Evolutionary conservation across 2,797 vertebrate genomes (phyloP).

Genomic region (Enteromius anoplus): DNA sequence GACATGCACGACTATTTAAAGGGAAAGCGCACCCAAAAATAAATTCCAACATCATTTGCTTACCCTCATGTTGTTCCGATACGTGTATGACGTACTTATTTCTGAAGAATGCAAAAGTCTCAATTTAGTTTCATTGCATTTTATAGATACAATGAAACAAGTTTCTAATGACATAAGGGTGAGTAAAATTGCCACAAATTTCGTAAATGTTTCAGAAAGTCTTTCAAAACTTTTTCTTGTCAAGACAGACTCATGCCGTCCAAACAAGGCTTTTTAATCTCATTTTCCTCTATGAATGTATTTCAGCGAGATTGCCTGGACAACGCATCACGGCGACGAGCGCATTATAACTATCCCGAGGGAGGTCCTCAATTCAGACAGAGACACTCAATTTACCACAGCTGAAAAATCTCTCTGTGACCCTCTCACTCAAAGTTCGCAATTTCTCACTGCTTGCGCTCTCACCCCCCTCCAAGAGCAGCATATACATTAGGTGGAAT

Average conservation of each 20-base stretch:
- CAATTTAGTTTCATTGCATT: background rate
- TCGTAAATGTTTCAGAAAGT: background rate
- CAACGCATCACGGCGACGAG: slow-evolving; percentile 31
- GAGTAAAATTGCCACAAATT: background rate
- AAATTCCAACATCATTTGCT: slow-evolving; percentile 5
- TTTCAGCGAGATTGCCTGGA: slow-evolving; percentile 42
- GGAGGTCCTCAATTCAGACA: slow-evolving; percentile 46
- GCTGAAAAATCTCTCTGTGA: slow-evolving; percentile 45
- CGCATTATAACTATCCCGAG: slow-evolving; percentile 46
- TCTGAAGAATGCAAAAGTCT: background rate
- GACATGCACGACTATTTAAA: slow-evolving; percentile 7
- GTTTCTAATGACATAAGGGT: background rate
- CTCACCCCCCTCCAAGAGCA: slow-evolving; percentile 24
- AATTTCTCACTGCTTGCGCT: slow-evolving; percentile 37
- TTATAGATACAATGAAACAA: background rate
- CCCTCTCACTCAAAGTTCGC: slow-evolving; percentile 50
- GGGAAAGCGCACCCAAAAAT: background rate
- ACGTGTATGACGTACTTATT: background rate
- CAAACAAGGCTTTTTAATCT: slow-evolving; percentile 40
- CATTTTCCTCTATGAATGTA: slow-evolving; percentile 48
- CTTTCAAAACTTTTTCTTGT: slow-evolving; percentile 7
- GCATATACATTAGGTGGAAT: slow-evolving; percentile 38
- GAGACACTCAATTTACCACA: slow-evolving; percentile 50
- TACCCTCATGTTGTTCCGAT: background rate
- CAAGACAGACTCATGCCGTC: slow-evolving; percentile 12